Evolutionary conservation across 92 coral and sea anemone genomes (phyloP).

Genomic region (Parazoanthus atlanticus): DNA sequence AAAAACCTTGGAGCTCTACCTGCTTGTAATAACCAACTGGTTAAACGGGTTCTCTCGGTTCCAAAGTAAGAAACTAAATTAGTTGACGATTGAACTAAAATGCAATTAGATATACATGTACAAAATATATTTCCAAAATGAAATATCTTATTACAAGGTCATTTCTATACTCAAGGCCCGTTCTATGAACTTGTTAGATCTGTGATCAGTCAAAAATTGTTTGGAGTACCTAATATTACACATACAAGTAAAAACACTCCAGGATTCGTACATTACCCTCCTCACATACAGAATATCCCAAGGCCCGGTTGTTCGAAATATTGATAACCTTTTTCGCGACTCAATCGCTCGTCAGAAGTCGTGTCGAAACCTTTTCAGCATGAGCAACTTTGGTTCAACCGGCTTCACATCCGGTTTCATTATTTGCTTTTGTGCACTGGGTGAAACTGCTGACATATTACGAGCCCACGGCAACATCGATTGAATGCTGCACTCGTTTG

Average conservation of each 20-base stretch:
- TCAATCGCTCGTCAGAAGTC: not conserved
- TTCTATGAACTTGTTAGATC: not conserved
- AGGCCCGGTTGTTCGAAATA: not conserved
- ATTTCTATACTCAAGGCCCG: not conserved
- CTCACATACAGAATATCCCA: not conserved
- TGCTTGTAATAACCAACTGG: too few species aligned
- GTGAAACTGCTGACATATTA: too few species aligned
- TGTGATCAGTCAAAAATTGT: not conserved
- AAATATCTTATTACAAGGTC: not conserved
- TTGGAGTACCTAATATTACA: not conserved
- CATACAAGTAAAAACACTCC: not conserved
- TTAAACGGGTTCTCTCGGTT: too few species aligned
- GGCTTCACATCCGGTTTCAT: too few species aligned
- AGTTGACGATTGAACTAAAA: not conserved
- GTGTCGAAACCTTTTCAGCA: not conserved
- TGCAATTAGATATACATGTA: not conserved
- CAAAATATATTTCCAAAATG: not conserved
- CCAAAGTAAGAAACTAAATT: too few species aligned
- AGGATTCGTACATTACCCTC: too few species aligned
- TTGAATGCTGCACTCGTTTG: too few species aligned
- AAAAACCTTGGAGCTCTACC: too few species aligned
- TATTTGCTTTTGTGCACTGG: too few species aligned
- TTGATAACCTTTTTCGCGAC: not conserved
- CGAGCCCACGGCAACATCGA: too few species aligned
- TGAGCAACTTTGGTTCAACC: too few species aligned